phyloP scores from a whole-genome alignment of 2,888 invertebrate genomes.

The Altica lythri region DNA sequence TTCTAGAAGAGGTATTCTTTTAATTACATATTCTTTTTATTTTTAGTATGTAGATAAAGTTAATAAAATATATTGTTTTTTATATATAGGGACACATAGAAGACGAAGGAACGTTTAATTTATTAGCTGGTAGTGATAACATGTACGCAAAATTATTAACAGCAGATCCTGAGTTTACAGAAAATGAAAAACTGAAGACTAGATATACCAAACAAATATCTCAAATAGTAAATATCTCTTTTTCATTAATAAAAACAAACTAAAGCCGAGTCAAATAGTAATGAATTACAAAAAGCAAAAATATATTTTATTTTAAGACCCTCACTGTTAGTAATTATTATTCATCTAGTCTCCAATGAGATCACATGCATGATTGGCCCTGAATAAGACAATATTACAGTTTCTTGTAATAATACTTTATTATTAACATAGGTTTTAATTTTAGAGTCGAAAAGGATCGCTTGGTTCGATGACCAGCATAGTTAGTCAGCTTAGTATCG shows the following conservation, averaged over 20 bases:
- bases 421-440: too few relatives aligned
- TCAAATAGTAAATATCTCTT: slow-evolving; percentile 13
- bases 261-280: too few relatives aligned
- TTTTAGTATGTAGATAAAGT: too few relatives aligned
- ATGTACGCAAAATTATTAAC: slow-evolving; percentile 59
- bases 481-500: slow-evolving; percentile 53
- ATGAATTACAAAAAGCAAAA: too few relatives aligned
- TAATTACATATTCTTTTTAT: slow-evolving; percentile 15
- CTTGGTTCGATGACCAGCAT: slow-evolving; percentile 48
- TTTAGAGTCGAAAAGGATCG: slow-evolving; percentile 1
- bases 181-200: slow-evolving; percentile 33
- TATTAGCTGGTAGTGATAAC: slow-evolving; percentile 57
- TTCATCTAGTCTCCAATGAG: too few relatives aligned
- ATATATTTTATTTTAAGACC: too few relatives aligned
- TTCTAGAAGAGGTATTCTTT: not conserved
- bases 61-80: too few relatives aligned
- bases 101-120: slow-evolving; percentile 57
- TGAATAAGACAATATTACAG: too few relatives aligned
- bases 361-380: too few relatives aligned
- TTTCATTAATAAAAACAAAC: too few relatives aligned
- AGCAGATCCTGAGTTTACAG: slow-evolving; percentile 51
- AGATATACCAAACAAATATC: not conserved
- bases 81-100: slow-evolving; percentile 57
- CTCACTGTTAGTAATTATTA: too few relatives aligned
- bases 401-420: too few relatives aligned